Evolutionary conservation across 2,113 vertebrate genomes (phyloP).

Genomic region (Talpa occidentalis): DNA sequence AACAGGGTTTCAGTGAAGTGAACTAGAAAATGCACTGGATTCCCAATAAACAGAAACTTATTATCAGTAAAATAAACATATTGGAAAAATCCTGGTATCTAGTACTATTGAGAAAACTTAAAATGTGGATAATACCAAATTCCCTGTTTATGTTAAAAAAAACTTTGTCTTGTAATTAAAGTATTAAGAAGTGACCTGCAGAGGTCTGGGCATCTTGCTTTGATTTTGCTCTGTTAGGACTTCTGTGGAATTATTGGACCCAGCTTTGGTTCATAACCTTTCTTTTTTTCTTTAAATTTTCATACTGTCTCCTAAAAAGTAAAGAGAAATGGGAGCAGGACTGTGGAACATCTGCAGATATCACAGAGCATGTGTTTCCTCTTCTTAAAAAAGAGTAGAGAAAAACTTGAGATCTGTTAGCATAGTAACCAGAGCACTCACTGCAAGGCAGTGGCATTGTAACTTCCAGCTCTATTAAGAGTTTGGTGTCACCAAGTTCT

Average conservation of each 20-base stretch:
- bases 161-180: background rate
- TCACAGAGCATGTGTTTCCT: background rate
- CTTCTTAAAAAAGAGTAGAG: background rate
- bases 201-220: background rate
- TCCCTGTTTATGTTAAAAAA: background rate
- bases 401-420: background rate
- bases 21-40: background rate
- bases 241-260: background rate
- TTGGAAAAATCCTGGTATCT: background rate
- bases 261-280: background rate
- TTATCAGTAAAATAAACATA: background rate
- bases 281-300: background rate
- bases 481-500: background rate
- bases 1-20: background rate
- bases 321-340: background rate
- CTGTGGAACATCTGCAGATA: background rate
- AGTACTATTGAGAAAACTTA: background rate
- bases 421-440: background rate
- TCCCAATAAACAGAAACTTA: background rate
- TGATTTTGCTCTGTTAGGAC: background rate
- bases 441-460: background rate
- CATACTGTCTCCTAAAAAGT: background rate
- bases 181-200: background rate
- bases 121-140: background rate
- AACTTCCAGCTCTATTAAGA: background rate